phyloP scores from a whole-genome alignment of 2,888 invertebrate species.

The Colostygia pectinataria region DNA sequence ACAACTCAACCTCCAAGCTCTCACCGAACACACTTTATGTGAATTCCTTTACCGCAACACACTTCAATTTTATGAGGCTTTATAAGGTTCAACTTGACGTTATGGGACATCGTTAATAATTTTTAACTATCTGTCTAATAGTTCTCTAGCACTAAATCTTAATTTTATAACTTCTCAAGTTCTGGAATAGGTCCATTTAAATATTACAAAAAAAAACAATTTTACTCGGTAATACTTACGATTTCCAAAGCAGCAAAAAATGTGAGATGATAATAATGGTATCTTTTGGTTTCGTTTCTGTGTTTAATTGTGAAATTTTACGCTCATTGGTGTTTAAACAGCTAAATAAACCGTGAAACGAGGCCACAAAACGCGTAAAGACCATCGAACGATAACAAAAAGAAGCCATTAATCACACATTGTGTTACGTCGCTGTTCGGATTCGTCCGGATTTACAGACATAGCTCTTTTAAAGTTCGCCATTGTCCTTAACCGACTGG shows the following conservation, averaged over 20 bases:
- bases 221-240: slow-evolving; percentile 18
- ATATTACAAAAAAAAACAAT: slow-evolving; percentile 28
- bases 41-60: slow-evolving; percentile 69
- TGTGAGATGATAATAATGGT: slow-evolving; percentile 23
- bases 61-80: slow-evolving; percentile 71
- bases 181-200: slow-evolving; percentile 19
- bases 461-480: slow-evolving; percentile 62
- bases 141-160: slow-evolving; percentile 49
- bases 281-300: slow-evolving; percentile 52
- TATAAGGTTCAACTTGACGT: slow-evolving; percentile 62
- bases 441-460: slow-evolving; percentile 67
- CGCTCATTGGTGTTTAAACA: slow-evolving; percentile 71
- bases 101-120: slow-evolving; percentile 66
- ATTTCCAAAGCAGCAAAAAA: slow-evolving; percentile 27
- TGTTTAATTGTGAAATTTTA: slow-evolving; percentile 64
- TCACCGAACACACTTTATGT: slow-evolving; percentile 63
- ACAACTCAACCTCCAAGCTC: slow-evolving; percentile 28
- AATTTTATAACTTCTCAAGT: slow-evolving; percentile 38
- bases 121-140: slow-evolving; percentile 61
- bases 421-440: slow-evolving; percentile 72
- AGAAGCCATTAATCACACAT: slow-evolving; percentile 78
- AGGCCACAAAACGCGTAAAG: slow-evolving; percentile 76
- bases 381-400: slow-evolving; percentile 76
- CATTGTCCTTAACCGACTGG: slow-evolving; percentile 74
- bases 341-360: slow-evolving; percentile 78